These are phyloP conservation scores for Onthophagus taurus DNA, from an alignment of 1,140 invertebrate genomes.

Conservation along the genomic window DNA sequence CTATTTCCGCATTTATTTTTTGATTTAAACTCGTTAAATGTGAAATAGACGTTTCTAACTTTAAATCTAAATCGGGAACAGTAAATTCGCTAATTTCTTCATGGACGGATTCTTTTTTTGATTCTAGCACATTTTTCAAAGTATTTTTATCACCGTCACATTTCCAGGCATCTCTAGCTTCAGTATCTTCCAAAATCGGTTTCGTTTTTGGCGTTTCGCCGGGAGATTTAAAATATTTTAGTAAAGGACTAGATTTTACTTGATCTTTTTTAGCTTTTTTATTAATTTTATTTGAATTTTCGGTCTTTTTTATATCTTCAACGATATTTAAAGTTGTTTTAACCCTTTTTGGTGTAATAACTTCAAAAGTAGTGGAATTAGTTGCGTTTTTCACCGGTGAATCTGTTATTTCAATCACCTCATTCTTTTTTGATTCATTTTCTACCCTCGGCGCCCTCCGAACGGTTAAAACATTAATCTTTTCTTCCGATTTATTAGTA, in stretches of 20 bases:
- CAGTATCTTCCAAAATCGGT: slow-evolving; percentile 22
- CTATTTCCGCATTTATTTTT: slow-evolving; percentile 15
- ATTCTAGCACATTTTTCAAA: slow-evolving; percentile 20
- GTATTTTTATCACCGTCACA: slow-evolving; percentile 30
- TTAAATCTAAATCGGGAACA: slow-evolving; percentile 56
- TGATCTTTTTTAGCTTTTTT: slow-evolving; percentile 11
- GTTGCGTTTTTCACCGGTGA: background rate
- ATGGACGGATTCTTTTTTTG: slow-evolving; percentile 27
- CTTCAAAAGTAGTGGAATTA: slow-evolving; percentile 3
- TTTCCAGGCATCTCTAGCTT: slow-evolving; percentile 32
- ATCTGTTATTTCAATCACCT: background rate
- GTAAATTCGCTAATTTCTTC: slow-evolving; percentile 39
- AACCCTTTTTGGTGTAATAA: slow-evolving; percentile 12
- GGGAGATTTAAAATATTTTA: slow-evolving; percentile 19
- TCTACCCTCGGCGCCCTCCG: background rate
- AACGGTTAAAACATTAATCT: background rate
- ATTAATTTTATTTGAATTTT: background rate
- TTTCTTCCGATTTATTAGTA: slow-evolving; percentile 14
- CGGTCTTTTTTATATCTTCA: background rate
- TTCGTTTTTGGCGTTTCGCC: background rate
- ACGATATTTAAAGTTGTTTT: background rate
- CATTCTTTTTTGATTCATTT: slow-evolving; percentile 1
- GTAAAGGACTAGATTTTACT: slow-evolving; percentile 18
- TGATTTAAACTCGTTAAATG: slow-evolving; percentile 19
- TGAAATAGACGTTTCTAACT: slow-evolving; percentile 53